Evolutionary conservation across 2,888 invertebrate genomes (phyloP), one percentile per base, ranked within the genome.

Genomic region (Lepeophtheirus nordmannii): DNA sequence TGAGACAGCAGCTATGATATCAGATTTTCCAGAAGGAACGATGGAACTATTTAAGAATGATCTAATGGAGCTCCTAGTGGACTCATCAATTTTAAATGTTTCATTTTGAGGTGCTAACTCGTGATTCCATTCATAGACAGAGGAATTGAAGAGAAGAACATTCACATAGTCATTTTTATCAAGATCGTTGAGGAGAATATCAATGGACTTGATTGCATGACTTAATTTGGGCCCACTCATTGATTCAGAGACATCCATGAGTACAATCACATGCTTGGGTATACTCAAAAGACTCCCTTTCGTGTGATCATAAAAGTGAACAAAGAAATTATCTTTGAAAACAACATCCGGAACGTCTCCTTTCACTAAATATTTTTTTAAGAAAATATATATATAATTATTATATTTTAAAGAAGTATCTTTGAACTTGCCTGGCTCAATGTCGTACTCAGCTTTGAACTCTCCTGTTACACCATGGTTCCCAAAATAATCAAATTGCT

Each of bases 381-480:
- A n/a, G 17, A 46, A n/a, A 46, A n/a, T 46, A 46, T 10, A 41
- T 10, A 41, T 10, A 11, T 41, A 41, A 11, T 41, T 14, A 41
- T 10, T 10, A 41, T 46, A 46, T 8, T 46, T 46, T 46, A 46
- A 17, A n/a, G 7, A 30, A 30, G 30, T 30, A 30, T 30, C n/a
- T n/a, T n/a, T n/a, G n/a, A 46, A 46, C 53, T 46, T 46, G 17
- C 53, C 53, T n/a, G 53, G 53, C 8, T 63, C 63, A 17, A 63
- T 22, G 23, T 38, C 56, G 37, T 46, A 63, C 5, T 63, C 37
- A 10, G 38, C 38, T 11, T 23, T 56, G 20, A 63, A 56, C 10
- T 63, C 63, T 14, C 63, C 63, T 11, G 63, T 63, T 11, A 63
- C 41, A 9, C 63, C 63, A 56, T 63, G 63, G 14, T 22, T 20